Evolutionary conservation across 2,113 vertebrate species (phyloP).

Genomic region (Speoplatyrhinus poulsoni): DNA sequence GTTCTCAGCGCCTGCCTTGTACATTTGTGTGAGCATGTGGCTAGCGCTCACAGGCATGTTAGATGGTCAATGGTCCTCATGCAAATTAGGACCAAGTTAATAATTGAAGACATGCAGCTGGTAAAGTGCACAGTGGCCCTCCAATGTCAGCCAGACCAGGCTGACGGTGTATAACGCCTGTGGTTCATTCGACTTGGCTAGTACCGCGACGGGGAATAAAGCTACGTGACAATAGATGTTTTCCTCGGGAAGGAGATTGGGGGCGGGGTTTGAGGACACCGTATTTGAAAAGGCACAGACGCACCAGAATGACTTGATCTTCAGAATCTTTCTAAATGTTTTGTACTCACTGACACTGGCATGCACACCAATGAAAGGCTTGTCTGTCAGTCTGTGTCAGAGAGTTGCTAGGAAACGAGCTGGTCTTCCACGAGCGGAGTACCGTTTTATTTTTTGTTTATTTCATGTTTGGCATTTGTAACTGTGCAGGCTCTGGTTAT

Average conservation of each 20-base stretch:
- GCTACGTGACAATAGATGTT: background rate
- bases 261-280: background rate
- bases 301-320: background rate
- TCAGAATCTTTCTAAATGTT: background rate
- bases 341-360: background rate
- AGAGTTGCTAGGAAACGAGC: background rate
- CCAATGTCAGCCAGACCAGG: background rate
- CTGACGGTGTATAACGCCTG: background rate
- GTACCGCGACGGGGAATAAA: background rate
- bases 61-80: too few relatives aligned
- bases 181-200: background rate
- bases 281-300: constrained; percentile 14
- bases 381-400: background rate
- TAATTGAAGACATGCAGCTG: background rate
- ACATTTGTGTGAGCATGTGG: background rate
- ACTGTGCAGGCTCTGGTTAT: constrained; percentile 22
- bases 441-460: background rate
- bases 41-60: too few relatives aligned
- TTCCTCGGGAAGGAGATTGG: background rate
- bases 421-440: background rate
- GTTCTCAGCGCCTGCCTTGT: background rate
- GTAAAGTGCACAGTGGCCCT: background rate
- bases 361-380: too few relatives aligned
- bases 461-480: background rate
- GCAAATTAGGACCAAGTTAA: too few relatives aligned